Evolutionary conservation across 2,113 vertebrate species (phyloP).

Genomic region (Limanda limanda): DNA sequence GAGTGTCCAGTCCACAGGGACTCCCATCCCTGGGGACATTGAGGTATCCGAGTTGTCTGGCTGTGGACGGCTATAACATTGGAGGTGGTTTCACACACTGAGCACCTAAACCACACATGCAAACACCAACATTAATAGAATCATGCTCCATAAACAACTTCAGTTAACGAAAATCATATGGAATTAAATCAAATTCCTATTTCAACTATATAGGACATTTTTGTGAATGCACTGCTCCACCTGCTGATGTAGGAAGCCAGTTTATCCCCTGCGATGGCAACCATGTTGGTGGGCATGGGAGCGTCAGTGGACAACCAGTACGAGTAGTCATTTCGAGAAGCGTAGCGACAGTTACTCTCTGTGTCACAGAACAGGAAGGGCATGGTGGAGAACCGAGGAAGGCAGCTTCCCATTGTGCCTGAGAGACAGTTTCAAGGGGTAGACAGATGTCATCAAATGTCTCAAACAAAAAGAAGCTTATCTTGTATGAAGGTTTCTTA

Average conservation of each 20-base stretch:
- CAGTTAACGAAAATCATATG: background rate
- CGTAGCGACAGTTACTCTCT: conserved; percentile 85
- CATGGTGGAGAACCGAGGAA: conserved; percentile 90
- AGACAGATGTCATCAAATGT: background rate
- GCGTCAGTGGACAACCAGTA: conserved; percentile 90
- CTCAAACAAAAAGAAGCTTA: background rate
- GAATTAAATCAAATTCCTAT: background rate
- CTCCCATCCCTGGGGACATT: conserved; percentile 87
- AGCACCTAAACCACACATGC: conserved; percentile 78
- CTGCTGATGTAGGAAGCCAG: conserved; percentile 89
- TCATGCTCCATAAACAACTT: background rate
- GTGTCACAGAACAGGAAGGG: conserved; percentile 90
- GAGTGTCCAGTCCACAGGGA: conserved; percentile 94
- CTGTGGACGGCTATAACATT: conserved; percentile 93
- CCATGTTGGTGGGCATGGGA: conserved; percentile 84
- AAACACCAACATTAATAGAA: conserved; percentile 12
- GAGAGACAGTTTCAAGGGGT: conserved; percentile 22
- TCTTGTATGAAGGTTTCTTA: conserved; percentile 60
- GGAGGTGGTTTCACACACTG: conserved; percentile 90
- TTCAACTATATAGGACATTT: conserved; percentile 6
- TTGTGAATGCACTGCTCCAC: conserved; percentile 60
- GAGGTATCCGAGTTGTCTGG: conserved; percentile 88
- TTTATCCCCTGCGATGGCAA: conserved; percentile 81
- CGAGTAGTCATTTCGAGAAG: conserved; percentile 91
- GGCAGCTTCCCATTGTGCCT: conserved; percentile 90